A percentile compares a stretch with the other conserved stretches of the same genome.
Conservation (phyloP, 2,797 vertebrate species). For the Pterois miles region DNA sequence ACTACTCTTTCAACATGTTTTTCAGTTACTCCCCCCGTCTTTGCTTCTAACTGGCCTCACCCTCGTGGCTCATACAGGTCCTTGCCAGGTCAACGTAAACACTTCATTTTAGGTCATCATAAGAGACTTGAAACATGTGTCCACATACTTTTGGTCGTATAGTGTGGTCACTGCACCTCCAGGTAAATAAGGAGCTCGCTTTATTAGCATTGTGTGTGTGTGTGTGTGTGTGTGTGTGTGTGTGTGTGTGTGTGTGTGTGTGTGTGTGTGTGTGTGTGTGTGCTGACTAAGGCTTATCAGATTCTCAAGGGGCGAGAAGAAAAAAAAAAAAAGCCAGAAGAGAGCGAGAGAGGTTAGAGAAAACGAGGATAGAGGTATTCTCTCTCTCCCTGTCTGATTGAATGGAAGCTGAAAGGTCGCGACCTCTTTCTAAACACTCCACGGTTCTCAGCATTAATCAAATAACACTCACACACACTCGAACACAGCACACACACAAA, state of each 20-base stretch:
- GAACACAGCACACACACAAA: conserved; percentile 34
- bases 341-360: conserved; percentile 47
- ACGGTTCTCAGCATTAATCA: conserved; percentile 82
- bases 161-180: conserved; percentile 27
- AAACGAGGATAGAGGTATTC: conserved; percentile 61
- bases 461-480: conserved; percentile 69
- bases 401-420: conserved; percentile 81
- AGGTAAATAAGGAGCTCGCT: conserved; percentile 65
- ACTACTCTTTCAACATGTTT: too few relatives aligned
- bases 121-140: too few relatives aligned
- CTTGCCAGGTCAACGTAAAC: neutral
- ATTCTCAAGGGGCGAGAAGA: conserved; percentile 64
- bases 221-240: too few relatives aligned
- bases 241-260: conserved; percentile 43
- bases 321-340: conserved; percentile 34
- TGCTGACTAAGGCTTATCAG: conserved; percentile 77
- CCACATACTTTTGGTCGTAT: too few relatives aligned
- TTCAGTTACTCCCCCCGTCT: too few relatives aligned
- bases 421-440: conserved; percentile 82
- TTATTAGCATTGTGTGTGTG: conserved; percentile 73
- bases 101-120: fast-evolving
- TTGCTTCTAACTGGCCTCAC: too few relatives aligned
- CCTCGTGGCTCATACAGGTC: neutral
- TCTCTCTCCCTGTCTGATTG: conserved; percentile 73
- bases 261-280: conserved; percentile 38